phyloP scores from a whole-genome alignment of 64 coral and sea anemone genomes.

The Stylophora pistillata region DNA sequence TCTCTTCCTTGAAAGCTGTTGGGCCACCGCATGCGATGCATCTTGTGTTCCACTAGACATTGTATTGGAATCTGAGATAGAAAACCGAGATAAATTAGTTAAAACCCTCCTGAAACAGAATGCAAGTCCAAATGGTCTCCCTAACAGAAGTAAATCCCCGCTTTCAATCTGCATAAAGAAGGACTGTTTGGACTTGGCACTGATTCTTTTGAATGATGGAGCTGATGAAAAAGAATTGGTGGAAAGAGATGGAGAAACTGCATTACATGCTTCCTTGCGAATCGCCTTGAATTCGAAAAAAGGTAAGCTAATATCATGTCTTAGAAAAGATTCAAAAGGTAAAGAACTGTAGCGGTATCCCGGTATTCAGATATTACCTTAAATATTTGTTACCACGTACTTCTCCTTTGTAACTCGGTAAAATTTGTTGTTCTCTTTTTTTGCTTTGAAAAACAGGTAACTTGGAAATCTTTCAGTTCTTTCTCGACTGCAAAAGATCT shows the following conservation, averaged over 20 bases:
- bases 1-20: background rate
- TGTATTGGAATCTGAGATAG: constrained; percentile 1
- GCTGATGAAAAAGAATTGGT: background rate
- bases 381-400: too few relatives aligned
- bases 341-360: background rate
- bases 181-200: background rate
- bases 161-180: background rate
- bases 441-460: background rate
- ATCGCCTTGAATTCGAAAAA: background rate
- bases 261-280: background rate
- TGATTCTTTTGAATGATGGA: background rate
- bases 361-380: too few relatives aligned
- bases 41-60: constrained; percentile 45
- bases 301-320: background rate
- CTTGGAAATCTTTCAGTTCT: background rate
- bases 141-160: background rate
- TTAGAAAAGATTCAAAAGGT: background rate
- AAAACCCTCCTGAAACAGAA: background rate
- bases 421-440: background rate
- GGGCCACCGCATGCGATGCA: background rate
- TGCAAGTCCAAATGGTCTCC: constrained; percentile 8
- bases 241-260: background rate
- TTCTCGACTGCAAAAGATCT: constrained; percentile 18
- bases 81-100: background rate
- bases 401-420: too few relatives aligned